Conservation (phyloP, 2,113 vertebrate species). For the Microtus oregoni region DNA sequence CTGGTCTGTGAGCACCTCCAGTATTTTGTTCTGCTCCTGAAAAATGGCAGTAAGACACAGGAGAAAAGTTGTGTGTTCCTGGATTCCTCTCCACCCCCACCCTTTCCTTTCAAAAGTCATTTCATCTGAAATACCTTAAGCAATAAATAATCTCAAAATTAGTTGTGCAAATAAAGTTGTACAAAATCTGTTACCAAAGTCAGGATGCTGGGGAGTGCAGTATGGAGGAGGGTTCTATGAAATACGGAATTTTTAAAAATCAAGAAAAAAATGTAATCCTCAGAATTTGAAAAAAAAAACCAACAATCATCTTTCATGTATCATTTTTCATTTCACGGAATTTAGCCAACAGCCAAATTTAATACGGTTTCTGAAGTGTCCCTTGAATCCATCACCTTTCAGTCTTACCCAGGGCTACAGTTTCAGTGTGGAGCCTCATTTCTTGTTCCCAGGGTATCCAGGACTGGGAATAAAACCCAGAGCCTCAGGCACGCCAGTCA, state of each 20-base stretch:
- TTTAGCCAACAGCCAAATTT: neutral
- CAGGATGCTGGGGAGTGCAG: neutral
- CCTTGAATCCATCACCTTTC: neutral
- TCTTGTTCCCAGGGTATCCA: neutral
- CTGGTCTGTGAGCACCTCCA: neutral
- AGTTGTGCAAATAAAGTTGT: neutral
- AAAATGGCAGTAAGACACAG: neutral
- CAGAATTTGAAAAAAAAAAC: neutral
- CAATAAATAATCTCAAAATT: slow-evolving; percentile 21
- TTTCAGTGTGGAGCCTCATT: neutral
- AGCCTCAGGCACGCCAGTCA: neutral
- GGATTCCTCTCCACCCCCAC: neutral
- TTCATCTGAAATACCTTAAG: neutral
- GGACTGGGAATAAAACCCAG: neutral
- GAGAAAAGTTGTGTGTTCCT: no score
- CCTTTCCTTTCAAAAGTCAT: neutral
- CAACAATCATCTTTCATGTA: neutral
- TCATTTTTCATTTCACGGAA: slow-evolving; percentile 29
- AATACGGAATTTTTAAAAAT: neutral
- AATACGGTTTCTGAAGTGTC: neutral
- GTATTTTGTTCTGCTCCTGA: neutral
- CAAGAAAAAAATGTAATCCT: neutral
- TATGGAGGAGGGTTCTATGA: neutral
- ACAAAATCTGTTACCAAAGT: neutral
- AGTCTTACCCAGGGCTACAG: neutral